Evolutionary conservation across 1,140 invertebrate genomes (phyloP).

Genomic region (Eufriesea mexicana): DNA sequence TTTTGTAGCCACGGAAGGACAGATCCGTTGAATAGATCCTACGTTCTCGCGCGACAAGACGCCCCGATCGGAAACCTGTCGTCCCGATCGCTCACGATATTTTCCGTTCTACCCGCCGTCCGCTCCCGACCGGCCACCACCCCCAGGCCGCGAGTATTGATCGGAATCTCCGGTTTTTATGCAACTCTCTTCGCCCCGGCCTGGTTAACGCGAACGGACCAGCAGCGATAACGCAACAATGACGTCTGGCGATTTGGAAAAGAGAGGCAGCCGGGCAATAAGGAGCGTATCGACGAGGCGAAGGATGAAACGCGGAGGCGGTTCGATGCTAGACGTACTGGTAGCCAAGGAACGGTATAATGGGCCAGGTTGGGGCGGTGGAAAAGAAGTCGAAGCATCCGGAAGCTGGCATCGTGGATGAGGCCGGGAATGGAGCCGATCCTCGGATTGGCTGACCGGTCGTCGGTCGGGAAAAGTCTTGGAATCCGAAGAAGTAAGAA

Average conservation of each 20-base stretch:
- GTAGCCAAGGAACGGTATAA: not conserved
- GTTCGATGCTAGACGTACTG: not conserved
- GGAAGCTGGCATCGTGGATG: not conserved
- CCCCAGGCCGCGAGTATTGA: conserved; percentile 27
- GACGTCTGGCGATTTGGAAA: not conserved
- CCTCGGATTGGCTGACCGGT: not conserved
- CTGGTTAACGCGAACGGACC: conserved; percentile 12
- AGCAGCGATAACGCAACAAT: not conserved
- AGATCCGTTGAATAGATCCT: conserved; percentile 28
- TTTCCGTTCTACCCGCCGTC: conserved; percentile 13
- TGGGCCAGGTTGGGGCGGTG: not conserved
- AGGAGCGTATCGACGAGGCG: not conserved
- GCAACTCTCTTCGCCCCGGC: conserved; percentile 19
- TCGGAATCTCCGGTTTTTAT: conserved; percentile 25
- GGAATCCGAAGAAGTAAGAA: conserved; percentile 24
- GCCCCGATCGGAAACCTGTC: conserved; percentile 38
- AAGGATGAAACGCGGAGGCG: conserved; percentile 1
- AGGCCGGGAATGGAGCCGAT: not conserved
- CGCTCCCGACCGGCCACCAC: not conserved
- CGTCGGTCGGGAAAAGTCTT: not conserved
- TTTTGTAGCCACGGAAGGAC: not conserved
- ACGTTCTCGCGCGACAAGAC: conserved; percentile 9
- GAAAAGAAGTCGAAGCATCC: not conserved
- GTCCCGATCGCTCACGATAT: conserved; percentile 24
- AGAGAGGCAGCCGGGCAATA: not conserved